These are phyloP conservation scores for Achlya flavicornis DNA, from an alignment of 2,888 invertebrate species.

Conservation along the genomic window DNA sequence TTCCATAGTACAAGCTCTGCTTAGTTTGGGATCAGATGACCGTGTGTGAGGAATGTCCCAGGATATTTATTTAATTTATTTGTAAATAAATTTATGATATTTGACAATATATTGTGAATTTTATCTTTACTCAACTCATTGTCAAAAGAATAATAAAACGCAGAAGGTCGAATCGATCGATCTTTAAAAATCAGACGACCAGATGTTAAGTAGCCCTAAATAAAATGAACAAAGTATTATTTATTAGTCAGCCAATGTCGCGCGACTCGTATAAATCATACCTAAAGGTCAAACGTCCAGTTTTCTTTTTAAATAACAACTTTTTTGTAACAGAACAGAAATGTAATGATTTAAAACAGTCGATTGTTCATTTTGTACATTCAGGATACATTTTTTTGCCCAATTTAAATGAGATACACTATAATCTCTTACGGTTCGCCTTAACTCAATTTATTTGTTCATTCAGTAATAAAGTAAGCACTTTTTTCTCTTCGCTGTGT, in stretches of 20 bases:
- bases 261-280: constrained; percentile 48
- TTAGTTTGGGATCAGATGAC: no score
- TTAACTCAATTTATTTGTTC: constrained; percentile 72
- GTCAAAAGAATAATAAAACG: constrained; percentile 2
- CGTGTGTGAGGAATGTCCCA: no score
- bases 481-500: constrained; percentile 53
- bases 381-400: constrained; percentile 45
- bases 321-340: constrained; percentile 18
- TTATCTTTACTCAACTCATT: background rate
- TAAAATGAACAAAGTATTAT: constrained; percentile 35
- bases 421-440: constrained; percentile 60
- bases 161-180: background rate
- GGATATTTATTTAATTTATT: no score
- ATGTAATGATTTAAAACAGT: constrained; percentile 29
- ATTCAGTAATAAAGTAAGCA: constrained; percentile 69
- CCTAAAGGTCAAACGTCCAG: constrained; percentile 47
- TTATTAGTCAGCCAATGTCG: constrained; percentile 44
- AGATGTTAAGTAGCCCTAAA: constrained; percentile 21
- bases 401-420: constrained; percentile 59
- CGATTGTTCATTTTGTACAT: constrained; percentile 60
- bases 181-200: constrained; percentile 11
- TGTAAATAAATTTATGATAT: no score
- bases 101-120: no score
- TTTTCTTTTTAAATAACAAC: constrained; percentile 16
- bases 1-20: no score